Percentiles rank a stretch among this genome's conserved stretches.
These are phyloP conservation scores for Sitophilus oryzae DNA, from an alignment of 1,140 invertebrate species.

Conservation along the genomic window DNA sequence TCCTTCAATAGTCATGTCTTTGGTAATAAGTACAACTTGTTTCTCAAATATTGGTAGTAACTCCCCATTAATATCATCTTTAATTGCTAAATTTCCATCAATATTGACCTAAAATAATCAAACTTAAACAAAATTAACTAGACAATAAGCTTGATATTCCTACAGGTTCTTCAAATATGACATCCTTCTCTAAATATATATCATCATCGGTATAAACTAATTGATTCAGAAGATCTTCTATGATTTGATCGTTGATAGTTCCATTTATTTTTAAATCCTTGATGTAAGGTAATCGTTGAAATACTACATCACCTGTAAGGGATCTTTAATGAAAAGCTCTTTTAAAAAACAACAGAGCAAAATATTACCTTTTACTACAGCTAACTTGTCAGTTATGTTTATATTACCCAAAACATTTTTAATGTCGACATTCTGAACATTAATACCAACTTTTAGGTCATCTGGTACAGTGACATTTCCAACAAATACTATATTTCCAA, in stretches of 20 bases:
- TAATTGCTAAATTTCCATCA: slow-evolving; percentile 30
- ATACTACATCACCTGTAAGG: slow-evolving; percentile 33
- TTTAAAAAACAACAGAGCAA: neutral
- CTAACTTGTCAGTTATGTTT: neutral
- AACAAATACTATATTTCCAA: slow-evolving; percentile 28
- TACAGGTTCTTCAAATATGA: slow-evolving; percentile 31
- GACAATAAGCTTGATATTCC: slow-evolving; percentile 5
- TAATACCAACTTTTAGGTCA: slow-evolving; percentile 25
- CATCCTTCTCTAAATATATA: slow-evolving; percentile 19
- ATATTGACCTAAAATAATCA: slow-evolving; percentile 34
- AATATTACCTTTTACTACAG: neutral
- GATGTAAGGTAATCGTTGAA: slow-evolving; percentile 28
- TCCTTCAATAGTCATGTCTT: slow-evolving; percentile 30
- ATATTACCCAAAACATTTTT: slow-evolving; percentile 24
- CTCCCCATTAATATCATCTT: slow-evolving; percentile 28
- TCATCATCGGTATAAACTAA: slow-evolving; percentile 27
- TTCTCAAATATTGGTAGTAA: slow-evolving; percentile 28
- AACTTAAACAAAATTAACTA: no score
- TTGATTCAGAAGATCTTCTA: slow-evolving; percentile 24
- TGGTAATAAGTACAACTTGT: slow-evolving; percentile 31
- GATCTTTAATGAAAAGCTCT: neutral
- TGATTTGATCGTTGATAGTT: slow-evolving; percentile 23
- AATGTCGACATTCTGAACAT: slow-evolving; percentile 32
- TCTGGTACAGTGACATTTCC: slow-evolving; percentile 34
- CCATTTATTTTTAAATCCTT: slow-evolving; percentile 27